These are phyloP conservation scores for Chaetura pelagica DNA, from an alignment of 2,113 vertebrate genomes.

Conservation along the genomic window DNA sequence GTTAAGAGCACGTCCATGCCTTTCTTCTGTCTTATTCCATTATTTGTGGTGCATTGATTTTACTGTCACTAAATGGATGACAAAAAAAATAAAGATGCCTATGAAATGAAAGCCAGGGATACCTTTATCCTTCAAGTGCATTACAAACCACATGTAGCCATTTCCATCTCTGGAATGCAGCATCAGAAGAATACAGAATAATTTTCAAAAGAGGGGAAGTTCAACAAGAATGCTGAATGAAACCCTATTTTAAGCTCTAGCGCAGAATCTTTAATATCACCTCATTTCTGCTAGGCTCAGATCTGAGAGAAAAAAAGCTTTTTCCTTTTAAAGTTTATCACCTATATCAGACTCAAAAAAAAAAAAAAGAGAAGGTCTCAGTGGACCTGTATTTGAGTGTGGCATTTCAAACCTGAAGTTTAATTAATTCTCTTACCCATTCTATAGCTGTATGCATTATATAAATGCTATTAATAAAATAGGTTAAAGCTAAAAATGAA, in stretches of 20 bases:
- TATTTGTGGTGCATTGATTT: neutral
- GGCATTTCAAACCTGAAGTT: neutral
- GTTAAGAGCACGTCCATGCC: neutral
- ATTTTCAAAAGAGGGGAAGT: neutral
- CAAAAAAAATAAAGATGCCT: neutral
- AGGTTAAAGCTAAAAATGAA: neutral
- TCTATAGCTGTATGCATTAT: neutral
- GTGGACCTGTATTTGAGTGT: neutral
- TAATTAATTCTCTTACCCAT: neutral
- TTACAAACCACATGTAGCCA: neutral
- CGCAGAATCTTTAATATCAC: neutral
- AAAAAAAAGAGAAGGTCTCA: neutral
- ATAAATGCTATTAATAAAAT: neutral
- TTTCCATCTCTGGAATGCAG: neutral
- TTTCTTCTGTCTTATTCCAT: neutral
- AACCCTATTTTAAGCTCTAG: neutral
- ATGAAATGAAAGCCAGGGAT: neutral
- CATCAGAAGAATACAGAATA: neutral
- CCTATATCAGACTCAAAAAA: neutral
- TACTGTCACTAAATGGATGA: slow-evolving; percentile 7
- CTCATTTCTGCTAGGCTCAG: neutral
- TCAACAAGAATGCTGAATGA: neutral
- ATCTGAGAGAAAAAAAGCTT: neutral
- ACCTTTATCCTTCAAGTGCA: neutral
- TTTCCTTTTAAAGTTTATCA: neutral